Evolutionary conservation across 2,888 invertebrate genomes (phyloP).

Genomic region (Scrobipalpa atriplicella): DNA sequence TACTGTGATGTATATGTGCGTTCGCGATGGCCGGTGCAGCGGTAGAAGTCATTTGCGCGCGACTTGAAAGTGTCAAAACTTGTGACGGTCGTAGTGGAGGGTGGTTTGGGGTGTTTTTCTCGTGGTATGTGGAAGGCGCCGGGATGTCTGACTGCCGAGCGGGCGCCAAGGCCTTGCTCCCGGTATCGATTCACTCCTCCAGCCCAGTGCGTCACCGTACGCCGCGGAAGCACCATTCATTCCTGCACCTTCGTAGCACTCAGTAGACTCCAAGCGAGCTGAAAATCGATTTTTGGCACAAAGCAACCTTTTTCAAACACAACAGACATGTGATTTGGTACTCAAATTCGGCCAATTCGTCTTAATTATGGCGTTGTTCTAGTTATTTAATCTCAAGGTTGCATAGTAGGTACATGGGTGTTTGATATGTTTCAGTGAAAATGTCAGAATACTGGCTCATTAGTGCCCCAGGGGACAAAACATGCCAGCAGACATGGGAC

Average conservation of each 20-base stretch:
- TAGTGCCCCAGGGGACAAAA: slow-evolving; percentile 99
- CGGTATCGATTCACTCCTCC: slow-evolving; percentile 66
- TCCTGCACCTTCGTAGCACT: slow-evolving; percentile 44
- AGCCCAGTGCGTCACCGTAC: slow-evolving; percentile 46
- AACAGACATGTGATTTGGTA: slow-evolving; percentile 46
- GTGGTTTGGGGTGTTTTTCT: slow-evolving; percentile 71
- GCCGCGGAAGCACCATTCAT: slow-evolving; percentile 52
- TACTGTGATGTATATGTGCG: slow-evolving; percentile 47
- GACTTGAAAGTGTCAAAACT: slow-evolving; percentile 71
- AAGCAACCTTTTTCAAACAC: slow-evolving; percentile 42
- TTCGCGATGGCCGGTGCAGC: slow-evolving; percentile 39
- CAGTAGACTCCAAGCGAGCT: slow-evolving; percentile 40
- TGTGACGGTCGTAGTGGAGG: slow-evolving; percentile 60
- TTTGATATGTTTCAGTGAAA: slow-evolving; percentile 59
- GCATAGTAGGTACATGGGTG: slow-evolving; percentile 14
- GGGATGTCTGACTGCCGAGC: slow-evolving; percentile 66
- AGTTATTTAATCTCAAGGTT: slow-evolving; percentile 18
- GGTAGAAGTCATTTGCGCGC: slow-evolving; percentile 65
- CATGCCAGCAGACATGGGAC: slow-evolving; percentile 99
- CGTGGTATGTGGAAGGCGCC: slow-evolving; percentile 66
- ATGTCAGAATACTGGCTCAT: slow-evolving; percentile 99
- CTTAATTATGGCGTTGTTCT: neutral
- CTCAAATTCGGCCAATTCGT: slow-evolving; percentile 24
- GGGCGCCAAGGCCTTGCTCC: slow-evolving; percentile 60
- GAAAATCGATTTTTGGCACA: slow-evolving; percentile 68